A percentile compares a stretch with the other conserved stretches of the same genome.
Conservation (phyloP, 1,140 invertebrate species). For the Drosophila navojoa region DNA sequence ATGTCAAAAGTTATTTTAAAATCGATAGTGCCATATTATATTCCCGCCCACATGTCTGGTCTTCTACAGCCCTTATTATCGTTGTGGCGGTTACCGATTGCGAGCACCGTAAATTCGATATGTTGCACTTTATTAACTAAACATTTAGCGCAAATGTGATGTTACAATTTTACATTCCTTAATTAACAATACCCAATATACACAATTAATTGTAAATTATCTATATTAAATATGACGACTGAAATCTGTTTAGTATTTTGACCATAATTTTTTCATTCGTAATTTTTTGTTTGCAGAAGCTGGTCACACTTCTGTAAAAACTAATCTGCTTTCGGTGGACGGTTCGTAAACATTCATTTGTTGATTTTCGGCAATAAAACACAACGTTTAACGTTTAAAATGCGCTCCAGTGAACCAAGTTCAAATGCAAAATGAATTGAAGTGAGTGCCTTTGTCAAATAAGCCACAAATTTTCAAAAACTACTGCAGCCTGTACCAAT, state of each 20-base stretch:
- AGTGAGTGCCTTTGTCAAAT: constrained; percentile 60
- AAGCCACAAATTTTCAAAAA: constrained; percentile 46
- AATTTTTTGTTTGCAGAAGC: background rate
- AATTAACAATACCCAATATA: too few relatives aligned
- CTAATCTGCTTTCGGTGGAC: constrained; percentile 42
- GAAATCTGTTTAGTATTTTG: background rate
- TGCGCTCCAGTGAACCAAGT: constrained; percentile 61
- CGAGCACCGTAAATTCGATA: background rate
- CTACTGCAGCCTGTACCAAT: constrained; percentile 70
- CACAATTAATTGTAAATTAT: background rate
- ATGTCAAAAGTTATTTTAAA: constrained; percentile 2
- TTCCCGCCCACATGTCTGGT: background rate
- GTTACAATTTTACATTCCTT: too few relatives aligned
- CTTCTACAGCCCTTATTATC: background rate
- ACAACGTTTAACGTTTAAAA: constrained; percentile 58
- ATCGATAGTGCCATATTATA: background rate
- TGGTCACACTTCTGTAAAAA: constrained; percentile 36
- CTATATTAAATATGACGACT: background rate
- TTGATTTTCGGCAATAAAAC: constrained; percentile 60
- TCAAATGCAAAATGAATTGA: constrained; percentile 63
- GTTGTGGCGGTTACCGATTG: background rate
- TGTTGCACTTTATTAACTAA: background rate
- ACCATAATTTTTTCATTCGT: background rate
- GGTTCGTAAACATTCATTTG: constrained; percentile 41
- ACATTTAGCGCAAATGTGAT: too few relatives aligned